A percentile compares a stretch with the other conserved stretches of the same genome.
phyloP scores from a whole-genome alignment of 2,113 vertebrate genomes.

The Poicephalus gulielmi region DNA sequence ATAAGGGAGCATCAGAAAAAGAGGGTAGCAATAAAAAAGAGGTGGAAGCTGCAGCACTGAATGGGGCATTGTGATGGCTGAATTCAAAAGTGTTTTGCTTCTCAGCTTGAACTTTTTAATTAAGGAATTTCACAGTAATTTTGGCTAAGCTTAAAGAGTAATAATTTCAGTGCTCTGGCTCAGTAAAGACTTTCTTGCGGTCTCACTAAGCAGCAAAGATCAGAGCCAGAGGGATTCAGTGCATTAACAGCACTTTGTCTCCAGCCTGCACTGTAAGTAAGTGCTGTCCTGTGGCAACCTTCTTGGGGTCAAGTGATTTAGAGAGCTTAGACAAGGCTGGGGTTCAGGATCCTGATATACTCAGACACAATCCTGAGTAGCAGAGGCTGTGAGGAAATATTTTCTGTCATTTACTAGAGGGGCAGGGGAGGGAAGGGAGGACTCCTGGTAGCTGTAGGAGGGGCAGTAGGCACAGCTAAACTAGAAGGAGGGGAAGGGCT shows the following conservation, averaged over 20 bases:
- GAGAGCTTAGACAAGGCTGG: not conserved
- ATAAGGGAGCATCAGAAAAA: not conserved
- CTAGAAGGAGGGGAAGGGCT: constrained; percentile 54
- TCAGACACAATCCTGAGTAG: not conserved
- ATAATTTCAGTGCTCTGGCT: not conserved
- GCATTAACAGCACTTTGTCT: not conserved
- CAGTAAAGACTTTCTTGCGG: not conserved
- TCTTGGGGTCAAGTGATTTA: not conserved
- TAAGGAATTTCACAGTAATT: constrained; percentile 18
- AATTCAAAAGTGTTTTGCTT: not conserved
- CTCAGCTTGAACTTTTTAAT: constrained; percentile 45
- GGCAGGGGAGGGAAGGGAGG: not conserved
- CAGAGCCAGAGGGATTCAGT: not conserved
- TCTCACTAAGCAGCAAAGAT: not conserved
- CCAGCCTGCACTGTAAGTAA: not conserved
- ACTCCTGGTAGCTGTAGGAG: constrained; percentile 1
- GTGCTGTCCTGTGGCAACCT: constrained; percentile 6
- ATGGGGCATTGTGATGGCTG: not conserved
- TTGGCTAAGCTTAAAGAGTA: not conserved
- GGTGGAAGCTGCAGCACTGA: not conserved
- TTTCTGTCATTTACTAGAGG: constrained; percentile 12
- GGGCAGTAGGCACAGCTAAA: constrained; percentile 28
- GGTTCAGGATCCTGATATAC: not conserved
- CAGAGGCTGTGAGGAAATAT: not conserved
- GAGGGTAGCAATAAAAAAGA: not conserved